Base-by-base conservation (phyloP, 2,888 invertebrate genomes). In the Vanessa cardui region DNA sequence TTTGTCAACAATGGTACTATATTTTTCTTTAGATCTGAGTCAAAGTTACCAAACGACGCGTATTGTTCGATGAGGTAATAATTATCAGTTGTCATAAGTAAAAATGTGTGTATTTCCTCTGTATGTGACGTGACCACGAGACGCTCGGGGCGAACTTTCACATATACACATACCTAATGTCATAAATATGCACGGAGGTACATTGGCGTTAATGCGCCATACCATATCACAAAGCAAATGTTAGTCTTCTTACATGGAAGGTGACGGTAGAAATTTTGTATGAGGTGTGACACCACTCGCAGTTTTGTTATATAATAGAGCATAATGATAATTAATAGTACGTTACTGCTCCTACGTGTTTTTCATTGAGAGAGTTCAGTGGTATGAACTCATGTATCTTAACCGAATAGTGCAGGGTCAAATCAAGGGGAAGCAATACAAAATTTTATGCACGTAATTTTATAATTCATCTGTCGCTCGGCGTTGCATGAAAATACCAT, bases 171-270 rank as follows among this genome's bases (percentile, higher is more conserved):
- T 39, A 64, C 61, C 66, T 73, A 75, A 72, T 77, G 79, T 82
- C 82, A 84, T 84, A 83, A 85, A 82, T 85, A 85, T 83, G 81
- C 80, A 82, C 81, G 70, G 66, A 72, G 74, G 77, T 75, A 76
- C 76, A 73, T 74, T 74, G 76, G 70, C 72, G 76, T 69, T 72
- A 71, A 72, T 76, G 73, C 66, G 61, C 62, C 69, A 64, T 67
- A 76, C 73, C 74, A 77, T 64, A 76, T 71, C 73, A 77, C 77
- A 80, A 79, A 80, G 77, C 78, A 79, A 83, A 82, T 83, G 78
- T 83, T 82, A 80, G 77, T 65, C 61, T 60, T 66, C 66, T 62
- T 73, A 70, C 66, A 66, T 66, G 68, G 49, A 61, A 65, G 72
- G 78, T 76, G 75, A 78, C 76, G 74, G 72, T 77, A 78, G 78